Base-by-base conservation (phyloP, 2,113 vertebrate species). In the Progne subis region DNA sequence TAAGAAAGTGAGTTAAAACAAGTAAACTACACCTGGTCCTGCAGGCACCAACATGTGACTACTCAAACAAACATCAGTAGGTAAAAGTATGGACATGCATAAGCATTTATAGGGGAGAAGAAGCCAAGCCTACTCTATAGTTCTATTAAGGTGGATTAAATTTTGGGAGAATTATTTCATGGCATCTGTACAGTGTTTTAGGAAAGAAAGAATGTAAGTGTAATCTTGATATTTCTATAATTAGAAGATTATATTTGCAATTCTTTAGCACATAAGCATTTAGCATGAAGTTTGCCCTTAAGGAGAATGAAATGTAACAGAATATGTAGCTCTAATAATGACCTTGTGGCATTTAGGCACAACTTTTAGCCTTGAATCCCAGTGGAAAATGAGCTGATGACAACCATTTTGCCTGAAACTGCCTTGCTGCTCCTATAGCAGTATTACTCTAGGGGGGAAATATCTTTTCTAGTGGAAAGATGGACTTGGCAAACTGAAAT, bases 401-500 rank as follows among this genome's bases (percentile, higher is more conserved):
- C 84, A 88, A 71, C 15, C 37, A n/a, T 10, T 94, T 14, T 57
- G 23, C 8, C 31, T 78, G 70, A 91, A 92, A 87, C 84, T 70
- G 81, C 53, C 88, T 76, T 69, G 23, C 67, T 94, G 43, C 77
- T 81, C 56, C 91, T 77, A 90, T 37, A 85, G 3, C 41, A 86
- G 34, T 47, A 32, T 81, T 86, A 92, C 85, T 95, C 56, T 37
- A 17, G 46, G 55, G 75, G 55, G 7, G 2, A 84, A 87, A 75
- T 87, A 47, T 86, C 47, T 88, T 92, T 97, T 94, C 92, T 92
- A 69, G 57, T 95, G 80, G 86, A 89, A 95, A 94, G 90, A 96
- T 80, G 92, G 94, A 96, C 71, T 91, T 93, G 75, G 82, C 72
- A 96, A 97, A 93, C 50, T 67, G 74, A 97, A 97, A 97, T 86